Percentiles rank a stretch among this genome's conserved stretches.
phyloP scores from a whole-genome alignment of 2,797 vertebrate genomes.

The Phataginus tetradactyla region DNA sequence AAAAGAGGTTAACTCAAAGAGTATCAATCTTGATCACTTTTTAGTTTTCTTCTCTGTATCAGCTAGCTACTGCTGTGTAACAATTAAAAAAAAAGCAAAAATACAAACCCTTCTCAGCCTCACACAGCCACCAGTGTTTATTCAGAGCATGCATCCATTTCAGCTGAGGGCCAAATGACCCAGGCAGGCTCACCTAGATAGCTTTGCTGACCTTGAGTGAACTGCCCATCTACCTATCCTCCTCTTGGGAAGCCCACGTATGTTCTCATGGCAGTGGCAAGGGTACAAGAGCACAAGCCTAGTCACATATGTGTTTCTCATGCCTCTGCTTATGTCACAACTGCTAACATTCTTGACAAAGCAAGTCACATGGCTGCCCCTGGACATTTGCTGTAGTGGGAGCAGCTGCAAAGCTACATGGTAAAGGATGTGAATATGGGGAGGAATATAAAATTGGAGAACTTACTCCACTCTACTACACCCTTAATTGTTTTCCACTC shows the following conservation, averaged over 20 bases:
- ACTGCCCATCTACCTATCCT: background rate
- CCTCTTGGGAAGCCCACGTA: background rate
- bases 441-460: background rate
- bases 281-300: background rate
- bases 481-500: background rate
- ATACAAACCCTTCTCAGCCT: background rate
- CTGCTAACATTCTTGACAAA: background rate
- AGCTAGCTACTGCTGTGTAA: background rate
- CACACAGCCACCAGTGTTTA: background rate
- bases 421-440: background rate
- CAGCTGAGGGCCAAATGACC: background rate
- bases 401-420: background rate
- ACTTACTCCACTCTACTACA: background rate
- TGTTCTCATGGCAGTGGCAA: background rate
- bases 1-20: background rate
- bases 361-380: background rate
- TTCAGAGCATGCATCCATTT: accelerated
- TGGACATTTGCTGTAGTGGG: background rate
- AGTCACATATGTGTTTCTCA: background rate
- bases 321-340: background rate
- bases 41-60: background rate
- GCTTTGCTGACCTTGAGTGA: background rate
- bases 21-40: background rate
- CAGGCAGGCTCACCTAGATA: background rate
- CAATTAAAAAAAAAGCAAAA: background rate